Evolutionary conservation across 2,888 invertebrate species (phyloP).

Genomic region (Yponomeuta evonymella): DNA sequence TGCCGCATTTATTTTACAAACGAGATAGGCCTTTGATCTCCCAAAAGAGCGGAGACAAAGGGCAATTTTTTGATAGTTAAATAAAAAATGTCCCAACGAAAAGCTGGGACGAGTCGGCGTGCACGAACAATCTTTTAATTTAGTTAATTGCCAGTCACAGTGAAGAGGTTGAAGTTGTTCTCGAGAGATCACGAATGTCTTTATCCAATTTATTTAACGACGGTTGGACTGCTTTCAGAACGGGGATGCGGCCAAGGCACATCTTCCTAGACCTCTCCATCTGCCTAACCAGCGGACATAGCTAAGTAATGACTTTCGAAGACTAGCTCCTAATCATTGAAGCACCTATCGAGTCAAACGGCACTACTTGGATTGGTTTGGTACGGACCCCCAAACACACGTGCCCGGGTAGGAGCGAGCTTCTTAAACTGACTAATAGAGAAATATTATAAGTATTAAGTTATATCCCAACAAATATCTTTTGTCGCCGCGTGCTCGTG

Average conservation of each 20-base stretch:
- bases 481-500: conserved; percentile 69
- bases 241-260: conserved; percentile 1
- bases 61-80: conserved; percentile 30
- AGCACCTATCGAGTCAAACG: not conserved
- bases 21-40: conserved; percentile 23
- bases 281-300: not conserved
- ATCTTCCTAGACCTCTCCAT: not conserved
- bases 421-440: conserved; percentile 40
- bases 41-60: conserved; percentile 25
- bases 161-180: conserved; percentile 69
- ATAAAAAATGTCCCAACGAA: conserved; percentile 32
- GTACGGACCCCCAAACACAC: not conserved
- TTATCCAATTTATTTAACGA: conserved; percentile 77
- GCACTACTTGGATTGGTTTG: not conserved
- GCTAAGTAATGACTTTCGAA: conserved; percentile 6
- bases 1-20: conserved; percentile 25
- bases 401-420: not conserved
- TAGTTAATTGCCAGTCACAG: conserved; percentile 73
- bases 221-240: conserved; percentile 19
- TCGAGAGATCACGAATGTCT: conserved; percentile 74
- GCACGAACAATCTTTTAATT: conserved; percentile 73
- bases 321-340: not conserved
- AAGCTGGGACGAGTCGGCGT: conserved; percentile 55
- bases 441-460: conserved; percentile 65
- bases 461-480: conserved; percentile 67